These are phyloP conservation scores for Capromys pilorides DNA, from an alignment of 2,797 vertebrate species.

Conservation along the genomic window DNA sequence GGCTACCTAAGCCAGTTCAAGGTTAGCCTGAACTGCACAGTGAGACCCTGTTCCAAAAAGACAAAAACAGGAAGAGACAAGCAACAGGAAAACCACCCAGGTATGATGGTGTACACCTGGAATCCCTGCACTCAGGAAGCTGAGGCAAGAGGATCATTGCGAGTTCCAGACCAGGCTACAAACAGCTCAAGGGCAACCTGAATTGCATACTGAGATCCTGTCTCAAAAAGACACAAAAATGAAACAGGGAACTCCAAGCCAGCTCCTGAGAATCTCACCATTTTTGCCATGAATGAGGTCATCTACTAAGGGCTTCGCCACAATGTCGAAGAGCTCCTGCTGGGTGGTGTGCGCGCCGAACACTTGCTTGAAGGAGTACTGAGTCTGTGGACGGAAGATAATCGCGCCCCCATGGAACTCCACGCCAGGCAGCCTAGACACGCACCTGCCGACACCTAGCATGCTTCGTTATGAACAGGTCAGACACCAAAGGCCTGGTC, in stretches of 20 bases:
- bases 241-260: neutral
- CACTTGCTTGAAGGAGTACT: conserved; percentile 97
- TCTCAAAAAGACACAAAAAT: neutral
- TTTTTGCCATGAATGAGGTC: conserved; percentile 96
- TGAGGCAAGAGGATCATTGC: neutral
- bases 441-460: neutral
- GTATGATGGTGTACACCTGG: too few relatives aligned
- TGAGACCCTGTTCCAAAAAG: neutral
- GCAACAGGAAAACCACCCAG: neutral
- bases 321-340: conserved; percentile 92
- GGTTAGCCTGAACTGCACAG: neutral
- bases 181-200: neutral
- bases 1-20: too few relatives aligned
- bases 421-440: neutral
- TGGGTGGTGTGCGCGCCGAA: conserved; percentile 92
- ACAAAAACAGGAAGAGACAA: neutral
- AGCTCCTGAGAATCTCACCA: conserved; percentile 84
- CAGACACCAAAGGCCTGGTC: neutral
- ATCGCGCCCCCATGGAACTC: neutral
- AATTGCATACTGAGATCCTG: neutral
- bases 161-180: too few relatives aligned
- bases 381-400: conserved; percentile 86
- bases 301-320: conserved; percentile 94
- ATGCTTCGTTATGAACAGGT: conserved; percentile 31
- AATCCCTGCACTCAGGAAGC: neutral